phyloP scores from a whole-genome alignment of 1,140 invertebrate genomes.

The Cyrtorhinus lividipennis region DNA sequence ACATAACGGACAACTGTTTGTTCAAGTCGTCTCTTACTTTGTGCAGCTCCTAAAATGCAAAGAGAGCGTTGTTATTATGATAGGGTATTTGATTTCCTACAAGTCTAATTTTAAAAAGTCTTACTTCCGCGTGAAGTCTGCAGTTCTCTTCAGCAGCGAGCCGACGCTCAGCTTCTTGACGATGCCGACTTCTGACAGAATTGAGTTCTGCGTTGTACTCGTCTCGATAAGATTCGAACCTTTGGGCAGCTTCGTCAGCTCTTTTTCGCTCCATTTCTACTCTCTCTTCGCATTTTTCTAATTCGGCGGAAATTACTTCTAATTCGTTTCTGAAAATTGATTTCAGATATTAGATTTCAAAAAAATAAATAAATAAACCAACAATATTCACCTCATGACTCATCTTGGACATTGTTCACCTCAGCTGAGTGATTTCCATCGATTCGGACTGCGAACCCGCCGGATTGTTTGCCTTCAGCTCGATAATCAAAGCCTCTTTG shows the following conservation, averaged over 20 bases:
- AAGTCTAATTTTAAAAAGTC: no score
- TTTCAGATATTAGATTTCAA: neutral
- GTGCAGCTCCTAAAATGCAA: slow-evolving; percentile 39
- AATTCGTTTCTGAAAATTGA: neutral
- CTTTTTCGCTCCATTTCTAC: slow-evolving; percentile 38
- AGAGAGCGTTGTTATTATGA: neutral
- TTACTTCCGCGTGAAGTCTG: slow-evolving; percentile 36
- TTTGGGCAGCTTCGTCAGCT: slow-evolving; percentile 31
- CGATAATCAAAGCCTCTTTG: slow-evolving; percentile 58
- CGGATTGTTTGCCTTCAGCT: slow-evolving; percentile 35
- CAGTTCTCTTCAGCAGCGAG: slow-evolving; percentile 44
- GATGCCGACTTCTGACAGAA: slow-evolving; percentile 39
- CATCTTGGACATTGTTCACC: no score
- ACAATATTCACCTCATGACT: no score
- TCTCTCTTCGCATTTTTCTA: slow-evolving; percentile 26
- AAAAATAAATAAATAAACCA: neutral
- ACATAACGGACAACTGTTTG: slow-evolving; percentile 36
- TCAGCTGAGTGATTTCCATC: slow-evolving; percentile 36
- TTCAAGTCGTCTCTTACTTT: slow-evolving; percentile 42
- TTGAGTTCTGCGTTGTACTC: slow-evolving; percentile 29
- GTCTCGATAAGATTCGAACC: slow-evolving; percentile 29
- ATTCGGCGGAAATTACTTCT: slow-evolving; percentile 17
- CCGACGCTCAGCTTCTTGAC: slow-evolving; percentile 37
- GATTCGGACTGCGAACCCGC: slow-evolving; percentile 29
- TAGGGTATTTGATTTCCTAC: neutral